Conservation (phyloP, 2,888 invertebrate genomes). For the Caenorhabditis drosophilae region DNA sequence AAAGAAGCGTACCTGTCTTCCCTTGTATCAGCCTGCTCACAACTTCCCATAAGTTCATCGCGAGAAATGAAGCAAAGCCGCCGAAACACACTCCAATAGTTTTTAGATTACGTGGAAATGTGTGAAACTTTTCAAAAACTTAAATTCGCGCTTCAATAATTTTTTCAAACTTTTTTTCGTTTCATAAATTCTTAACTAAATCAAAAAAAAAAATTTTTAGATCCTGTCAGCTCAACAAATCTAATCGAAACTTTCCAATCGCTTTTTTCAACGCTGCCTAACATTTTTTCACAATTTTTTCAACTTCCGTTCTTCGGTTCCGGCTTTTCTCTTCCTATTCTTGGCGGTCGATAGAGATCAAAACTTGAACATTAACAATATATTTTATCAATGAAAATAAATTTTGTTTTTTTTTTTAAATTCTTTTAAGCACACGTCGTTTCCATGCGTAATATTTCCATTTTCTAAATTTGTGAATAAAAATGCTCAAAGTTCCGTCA, state of each 20-base stretch:
- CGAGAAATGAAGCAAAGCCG: too few relatives aligned
- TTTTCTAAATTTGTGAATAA: constrained; percentile 11
- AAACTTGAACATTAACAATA: constrained; percentile 3
- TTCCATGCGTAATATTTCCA: constrained; percentile 11
- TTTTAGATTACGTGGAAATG: too few relatives aligned
- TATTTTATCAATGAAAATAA: constrained; percentile 6
- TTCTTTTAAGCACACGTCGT: neutral
- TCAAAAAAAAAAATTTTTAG: constrained; percentile 11
- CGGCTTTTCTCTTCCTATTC: constrained; percentile 5
- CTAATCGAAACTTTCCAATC: too few relatives aligned
- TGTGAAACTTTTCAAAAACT: too few relatives aligned
- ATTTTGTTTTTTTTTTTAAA: neutral
- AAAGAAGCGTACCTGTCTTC: too few relatives aligned
- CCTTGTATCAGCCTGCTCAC: too few relatives aligned
- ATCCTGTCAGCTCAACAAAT: too few relatives aligned
- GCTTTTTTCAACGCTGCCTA: constrained; percentile 21
- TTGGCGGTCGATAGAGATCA: too few relatives aligned
- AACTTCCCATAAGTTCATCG: too few relatives aligned
- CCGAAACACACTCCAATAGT: too few relatives aligned
- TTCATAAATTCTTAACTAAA: constrained; percentile 9
- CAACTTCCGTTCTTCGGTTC: constrained; percentile 12
- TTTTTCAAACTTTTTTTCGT: constrained; percentile 6
- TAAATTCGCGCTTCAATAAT: neutral
- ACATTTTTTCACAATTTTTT: constrained; percentile 10
- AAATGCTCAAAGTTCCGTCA: neutral